Conservation (phyloP, 2,888 invertebrate genomes). For the Drosophila siamana region DNA sequence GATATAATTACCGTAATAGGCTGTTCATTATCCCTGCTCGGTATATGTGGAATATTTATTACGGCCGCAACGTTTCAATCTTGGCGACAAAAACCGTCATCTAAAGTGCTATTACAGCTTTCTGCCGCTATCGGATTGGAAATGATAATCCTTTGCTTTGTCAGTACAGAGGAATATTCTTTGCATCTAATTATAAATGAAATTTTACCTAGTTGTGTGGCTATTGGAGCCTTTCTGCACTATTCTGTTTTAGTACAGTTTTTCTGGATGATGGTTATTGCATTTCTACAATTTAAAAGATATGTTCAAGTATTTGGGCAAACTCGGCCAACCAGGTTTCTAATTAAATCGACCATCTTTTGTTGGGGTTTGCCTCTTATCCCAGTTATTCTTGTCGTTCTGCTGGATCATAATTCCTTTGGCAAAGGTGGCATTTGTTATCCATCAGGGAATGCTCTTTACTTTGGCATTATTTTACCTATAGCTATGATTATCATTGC, state of each 20-base stretch:
- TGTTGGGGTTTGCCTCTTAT: constrained; percentile 88
- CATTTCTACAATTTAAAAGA: constrained; percentile 88
- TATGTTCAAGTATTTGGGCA: constrained; percentile 88
- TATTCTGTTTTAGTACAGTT: constrained; percentile 90
- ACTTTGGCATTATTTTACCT: constrained; percentile 86
- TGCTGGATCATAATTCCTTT: constrained; percentile 86
- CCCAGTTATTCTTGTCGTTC: constrained; percentile 86
- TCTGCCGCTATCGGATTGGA: constrained; percentile 88
- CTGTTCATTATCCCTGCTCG: constrained; percentile 87
- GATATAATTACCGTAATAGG: constrained; percentile 88
- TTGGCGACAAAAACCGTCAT: constrained; percentile 88
- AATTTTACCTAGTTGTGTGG: constrained; percentile 86
- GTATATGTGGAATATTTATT: constrained; percentile 87
- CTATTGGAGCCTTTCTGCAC: constrained; percentile 88
- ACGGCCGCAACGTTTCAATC: constrained; percentile 87
- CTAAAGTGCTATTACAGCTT: constrained; percentile 88
- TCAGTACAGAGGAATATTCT: constrained; percentile 81
- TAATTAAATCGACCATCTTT: constrained; percentile 88
- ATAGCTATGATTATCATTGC: constrained; percentile 86
- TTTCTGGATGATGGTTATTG: constrained; percentile 90
- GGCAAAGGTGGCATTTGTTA: constrained; percentile 86
- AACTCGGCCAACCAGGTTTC: constrained; percentile 87
- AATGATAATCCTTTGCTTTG: constrained; percentile 85
- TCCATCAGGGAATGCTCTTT: constrained; percentile 86
- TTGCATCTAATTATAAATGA: constrained; percentile 78